Evolutionary conservation across 35 echinoderm and acorn worm genomes (phyloP), one percentile per base, ranked within the genome.

Genomic region (Ptychodera flava): DNA sequence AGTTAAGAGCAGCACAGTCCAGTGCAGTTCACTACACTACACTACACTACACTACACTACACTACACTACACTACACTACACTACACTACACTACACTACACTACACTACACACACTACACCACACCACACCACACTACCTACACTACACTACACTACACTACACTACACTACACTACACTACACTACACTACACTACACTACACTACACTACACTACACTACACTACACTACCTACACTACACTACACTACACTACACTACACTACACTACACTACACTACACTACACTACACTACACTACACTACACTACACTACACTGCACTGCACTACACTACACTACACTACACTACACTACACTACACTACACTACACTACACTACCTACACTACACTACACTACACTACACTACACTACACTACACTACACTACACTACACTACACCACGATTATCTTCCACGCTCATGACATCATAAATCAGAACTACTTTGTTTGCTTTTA

Each of bases 261-360:
- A 1, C 82, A 14, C 16, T 83, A 83, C 84, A 52, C 84, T 85
- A 75, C 38, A 85, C 84, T 52, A 75, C 84, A 52, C 84, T 85
- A 75, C 38, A 32, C 84, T 53, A 52, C 84, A 85, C 37, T 37
- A 75, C 38, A 85, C 84, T 37, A 75, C 29, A 32, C 84, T 27
- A 52, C 36, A 85, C 37, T 37, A 75, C 38, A 85, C 84, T 15
- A 75, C 38, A 85, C 84, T 38, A 28, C 29, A 75, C 84, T 38
- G 28, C 35, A 37, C 84, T 27, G 28, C 27, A n/a, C 34, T 85
- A 52, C 37, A 85, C 37, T 53, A 85, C 84, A 85, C 38, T 85
- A 32, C 38, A 85, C 84, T 53, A 75, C 38, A 85, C 84, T 85
- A 45, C 84, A 85, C 27, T 53, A 29, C 84, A 52, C 27, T 38